These are phyloP conservation scores for Sparidentex hasta DNA, from an alignment of 2,797 vertebrate genomes.

Conservation along the genomic window DNA sequence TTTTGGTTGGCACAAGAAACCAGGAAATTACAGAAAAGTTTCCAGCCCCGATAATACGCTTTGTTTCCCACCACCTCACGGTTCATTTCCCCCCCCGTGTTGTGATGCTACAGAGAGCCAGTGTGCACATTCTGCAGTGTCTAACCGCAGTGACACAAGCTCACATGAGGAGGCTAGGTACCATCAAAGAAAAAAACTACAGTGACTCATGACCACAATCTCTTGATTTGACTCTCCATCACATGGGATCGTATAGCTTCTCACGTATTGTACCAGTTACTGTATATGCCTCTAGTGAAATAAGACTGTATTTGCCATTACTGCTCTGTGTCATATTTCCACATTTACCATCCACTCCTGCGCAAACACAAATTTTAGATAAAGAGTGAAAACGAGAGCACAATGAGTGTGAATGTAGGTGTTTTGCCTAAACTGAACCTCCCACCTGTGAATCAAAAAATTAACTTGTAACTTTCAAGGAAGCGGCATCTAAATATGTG, in stretches of 20 bases:
- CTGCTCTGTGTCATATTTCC: background rate
- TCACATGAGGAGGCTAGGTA: conserved; percentile 73
- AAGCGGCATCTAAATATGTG: background rate
- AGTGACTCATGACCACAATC: conserved; percentile 76
- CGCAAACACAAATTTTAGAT: background rate
- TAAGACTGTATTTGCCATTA: conserved; percentile 25
- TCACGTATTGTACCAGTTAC: conserved; percentile 40
- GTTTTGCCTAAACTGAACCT: background rate
- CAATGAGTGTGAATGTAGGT: background rate
- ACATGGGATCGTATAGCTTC: conserved; percentile 39
- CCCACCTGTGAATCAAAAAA: background rate
- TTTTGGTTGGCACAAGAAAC: conserved; percentile 32
- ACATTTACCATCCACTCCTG: conserved; percentile 19
- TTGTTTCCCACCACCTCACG: conserved; percentile 54
- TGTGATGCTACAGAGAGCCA: conserved; percentile 33
- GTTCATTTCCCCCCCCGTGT: conserved; percentile 33
- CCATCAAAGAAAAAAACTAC: conserved; percentile 61
- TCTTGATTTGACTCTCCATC: conserved; percentile 54
- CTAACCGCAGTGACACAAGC: conserved; percentile 66
- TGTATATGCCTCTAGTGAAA: conserved; percentile 35
- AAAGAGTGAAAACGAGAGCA: background rate
- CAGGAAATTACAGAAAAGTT: conserved; percentile 71
- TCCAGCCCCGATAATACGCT: conserved; percentile 39
- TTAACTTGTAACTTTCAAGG: background rate
- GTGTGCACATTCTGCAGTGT: conserved; percentile 41